Evolutionary conservation across 2,888 invertebrate species (phyloP), one percentile per base, ranked within the genome.

Genomic region (Melanotus villosus): DNA sequence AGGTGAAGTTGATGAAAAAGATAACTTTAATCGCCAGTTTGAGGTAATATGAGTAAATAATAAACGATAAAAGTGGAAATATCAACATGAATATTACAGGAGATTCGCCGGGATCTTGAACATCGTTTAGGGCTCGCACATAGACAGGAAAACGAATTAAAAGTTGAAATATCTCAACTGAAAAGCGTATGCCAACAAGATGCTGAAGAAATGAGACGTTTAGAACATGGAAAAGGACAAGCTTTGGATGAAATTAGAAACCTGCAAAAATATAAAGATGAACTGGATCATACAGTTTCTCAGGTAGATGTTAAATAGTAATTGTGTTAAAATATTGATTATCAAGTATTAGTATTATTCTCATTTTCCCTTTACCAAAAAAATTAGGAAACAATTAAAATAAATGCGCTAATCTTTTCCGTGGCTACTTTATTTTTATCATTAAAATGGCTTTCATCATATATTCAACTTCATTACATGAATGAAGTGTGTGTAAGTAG

Each of bases 61-160:
- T 18, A 41, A 59, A 62, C 56, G 50, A 36, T 26, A 19, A 16
- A 36, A 16, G 2, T 18, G 12, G 7, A 30, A 5, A 32, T 38
- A 10, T 59, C 19, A 57, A 62, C 6, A 36, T 62, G 65, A 18
- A 65, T 23, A 14, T 76, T 71, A 7, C 76, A 89, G 89, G 90
- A 90, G 73, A 85, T 88, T 9, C 86, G 85, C 73, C 86, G 86
- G 30, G 89, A 90, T 60, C 76, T 89, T 70, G 90, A 90, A 73
- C 87, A 87, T 75, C 87, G 88, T 74, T 74, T 85, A 5, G 80
- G 82, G 66, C 80, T 85, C 45, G 83, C 86, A 52, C 89, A 88
- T 80, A 86, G 68, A 14, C 71, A 81, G 74, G 88, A 89, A 77
- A 88, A 89, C 72, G 89, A 90, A 54, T 80, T 89, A 50, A 88